Evolutionary conservation across 2,797 vertebrate genomes (phyloP).

Genomic region (Acanthurus lineatus): DNA sequence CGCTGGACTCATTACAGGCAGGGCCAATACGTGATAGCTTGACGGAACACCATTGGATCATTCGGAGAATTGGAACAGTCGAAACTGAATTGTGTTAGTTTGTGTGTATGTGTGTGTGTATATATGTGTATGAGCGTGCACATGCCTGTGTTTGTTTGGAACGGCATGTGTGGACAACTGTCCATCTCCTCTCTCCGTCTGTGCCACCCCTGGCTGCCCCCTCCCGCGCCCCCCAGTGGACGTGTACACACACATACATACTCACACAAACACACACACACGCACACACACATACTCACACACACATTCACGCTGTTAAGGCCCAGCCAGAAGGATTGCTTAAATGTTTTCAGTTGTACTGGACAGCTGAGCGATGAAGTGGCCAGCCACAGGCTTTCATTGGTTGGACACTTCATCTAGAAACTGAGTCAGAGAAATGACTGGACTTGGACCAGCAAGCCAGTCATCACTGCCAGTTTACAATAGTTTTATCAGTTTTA

Average conservation of each 20-base stretch:
- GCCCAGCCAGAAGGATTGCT: constrained; percentile 78
- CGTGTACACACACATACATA: constrained; percentile 25
- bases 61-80: constrained; percentile 71
- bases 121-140: constrained; percentile 23
- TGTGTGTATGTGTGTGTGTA: constrained; percentile 49
- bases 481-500: constrained; percentile 81
- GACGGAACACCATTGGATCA: constrained; percentile 84
- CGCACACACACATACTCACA: constrained; percentile 21
- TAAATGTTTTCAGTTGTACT: constrained; percentile 81
- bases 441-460: constrained; percentile 75
- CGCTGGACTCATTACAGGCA: constrained; percentile 83
- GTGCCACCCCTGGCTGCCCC: constrained; percentile 84
- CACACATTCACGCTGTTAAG: constrained; percentile 39
- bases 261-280: constrained; percentile 30
- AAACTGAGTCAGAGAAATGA: constrained; percentile 83
- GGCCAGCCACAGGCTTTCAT: constrained; percentile 78
- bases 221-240: constrained; percentile 65
- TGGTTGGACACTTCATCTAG: constrained; percentile 80
- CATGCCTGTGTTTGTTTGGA: constrained; percentile 72
- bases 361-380: constrained; percentile 83
- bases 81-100: constrained; percentile 72
- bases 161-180: constrained; percentile 74
- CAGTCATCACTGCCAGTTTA: constrained; percentile 75
- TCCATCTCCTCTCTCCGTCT: constrained; percentile 82
- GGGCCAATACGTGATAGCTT: constrained; percentile 83